Conservation (phyloP, 2,888 invertebrate species). For the Leucania comma region DNA sequence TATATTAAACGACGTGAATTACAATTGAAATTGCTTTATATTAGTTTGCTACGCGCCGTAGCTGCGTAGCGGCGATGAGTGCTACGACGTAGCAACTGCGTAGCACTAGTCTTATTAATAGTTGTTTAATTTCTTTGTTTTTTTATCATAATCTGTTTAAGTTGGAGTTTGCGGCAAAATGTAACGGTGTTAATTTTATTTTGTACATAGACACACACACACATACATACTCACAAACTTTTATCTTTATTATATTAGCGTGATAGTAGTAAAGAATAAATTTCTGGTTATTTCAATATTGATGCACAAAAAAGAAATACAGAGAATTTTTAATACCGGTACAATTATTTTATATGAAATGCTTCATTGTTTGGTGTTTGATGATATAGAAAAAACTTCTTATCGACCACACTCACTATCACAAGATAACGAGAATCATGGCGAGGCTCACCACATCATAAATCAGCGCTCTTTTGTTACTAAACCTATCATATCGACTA, state of each 20-base stretch:
- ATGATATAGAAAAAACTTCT: conserved; percentile 7
- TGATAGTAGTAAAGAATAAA: too few relatives aligned
- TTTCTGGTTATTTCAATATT: too few relatives aligned
- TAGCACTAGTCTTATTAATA: conserved; percentile 11
- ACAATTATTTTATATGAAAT: too few relatives aligned
- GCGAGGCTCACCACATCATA: conserved; percentile 34
- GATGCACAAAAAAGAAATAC: too few relatives aligned
- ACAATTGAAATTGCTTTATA: background rate
- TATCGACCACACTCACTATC: background rate
- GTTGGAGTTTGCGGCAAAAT: too few relatives aligned
- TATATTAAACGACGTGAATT: conserved; percentile 14
- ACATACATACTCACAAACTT: too few relatives aligned
- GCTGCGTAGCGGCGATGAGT: conserved; percentile 18
- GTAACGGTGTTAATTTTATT: too few relatives aligned
- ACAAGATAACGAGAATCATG: conserved; percentile 33
- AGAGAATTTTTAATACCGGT: too few relatives aligned
- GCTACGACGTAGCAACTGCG: conserved; percentile 36
- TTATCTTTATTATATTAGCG: too few relatives aligned
- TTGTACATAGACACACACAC: too few relatives aligned
- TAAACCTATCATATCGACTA: conserved; percentile 63
- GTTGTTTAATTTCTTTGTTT: too few relatives aligned
- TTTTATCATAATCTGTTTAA: too few relatives aligned
- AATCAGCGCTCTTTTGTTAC: conserved; percentile 59
- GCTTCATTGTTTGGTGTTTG: background rate
- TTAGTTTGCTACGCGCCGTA: conserved; percentile 36